These are phyloP conservation scores for Scaptomyza tumidula DNA, from an alignment of 2,888 invertebrate genomes.

Conservation along the genomic window DNA sequence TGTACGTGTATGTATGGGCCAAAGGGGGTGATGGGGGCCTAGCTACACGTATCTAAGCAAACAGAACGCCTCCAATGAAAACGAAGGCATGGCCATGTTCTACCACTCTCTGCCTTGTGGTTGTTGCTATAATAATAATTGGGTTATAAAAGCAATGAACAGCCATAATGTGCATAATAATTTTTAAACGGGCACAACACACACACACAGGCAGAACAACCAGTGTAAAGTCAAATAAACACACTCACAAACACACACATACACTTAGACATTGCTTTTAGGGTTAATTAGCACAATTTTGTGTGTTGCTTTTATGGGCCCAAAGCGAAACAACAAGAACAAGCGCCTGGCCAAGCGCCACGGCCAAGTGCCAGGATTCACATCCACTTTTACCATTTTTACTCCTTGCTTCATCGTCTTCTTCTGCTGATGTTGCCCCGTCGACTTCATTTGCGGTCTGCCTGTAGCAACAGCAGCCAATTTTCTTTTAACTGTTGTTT, in stretches of 20 bases:
- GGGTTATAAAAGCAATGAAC: constrained; percentile 74
- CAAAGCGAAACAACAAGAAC: constrained; percentile 53
- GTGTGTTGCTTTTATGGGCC: constrained; percentile 75
- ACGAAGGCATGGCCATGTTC: neutral
- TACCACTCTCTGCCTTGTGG: neutral
- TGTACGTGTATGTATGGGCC: no score
- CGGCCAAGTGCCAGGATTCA: constrained; percentile 69
- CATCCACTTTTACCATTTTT: constrained; percentile 30
- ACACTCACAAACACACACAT: constrained; percentile 38
- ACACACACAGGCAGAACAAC: constrained; percentile 5
- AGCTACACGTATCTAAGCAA: constrained; percentile 13
- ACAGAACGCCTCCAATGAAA: constrained; percentile 4
- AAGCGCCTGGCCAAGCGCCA: constrained; percentile 73
- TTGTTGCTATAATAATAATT: constrained; percentile 67
- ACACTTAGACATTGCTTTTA: constrained; percentile 65
- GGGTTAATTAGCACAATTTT: constrained; percentile 80
- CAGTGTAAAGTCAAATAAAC: constrained; percentile 36
- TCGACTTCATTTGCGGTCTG: constrained; percentile 75
- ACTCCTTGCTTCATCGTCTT: neutral
- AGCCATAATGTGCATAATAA: constrained; percentile 77
- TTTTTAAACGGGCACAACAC: constrained; percentile 61
- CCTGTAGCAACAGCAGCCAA: constrained; percentile 71
- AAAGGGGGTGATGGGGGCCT: neutral
- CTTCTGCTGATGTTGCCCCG: neutral
- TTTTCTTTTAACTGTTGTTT: constrained; percentile 79